These are phyloP conservation scores for Phrixothrix hirtus DNA, from an alignment of 2,888 invertebrate genomes.

Conservation along the genomic window DNA sequence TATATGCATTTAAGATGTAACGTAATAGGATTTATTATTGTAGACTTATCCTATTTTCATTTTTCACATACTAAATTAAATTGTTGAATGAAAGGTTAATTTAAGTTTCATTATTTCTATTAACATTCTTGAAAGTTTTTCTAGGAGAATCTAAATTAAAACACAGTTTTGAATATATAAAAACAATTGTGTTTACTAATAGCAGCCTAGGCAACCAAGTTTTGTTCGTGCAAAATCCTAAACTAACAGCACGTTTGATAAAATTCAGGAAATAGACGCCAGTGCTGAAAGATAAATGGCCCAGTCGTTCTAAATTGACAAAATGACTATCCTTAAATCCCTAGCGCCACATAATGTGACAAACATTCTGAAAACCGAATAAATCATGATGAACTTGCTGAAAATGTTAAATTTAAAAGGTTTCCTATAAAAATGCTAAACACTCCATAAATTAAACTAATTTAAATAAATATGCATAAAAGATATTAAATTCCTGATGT, in stretches of 20 bases:
- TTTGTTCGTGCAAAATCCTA: background rate
- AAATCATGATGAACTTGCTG: conserved; percentile 21
- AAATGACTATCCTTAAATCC: conserved; percentile 31
- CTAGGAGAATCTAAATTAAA: conserved; percentile 2
- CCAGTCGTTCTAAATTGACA: conserved; percentile 31
- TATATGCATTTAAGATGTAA: conserved; percentile 27
- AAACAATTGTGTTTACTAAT: no score
- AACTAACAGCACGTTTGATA: conserved; percentile 13
- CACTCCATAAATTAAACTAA: background rate
- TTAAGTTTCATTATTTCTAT: conserved; percentile 25
- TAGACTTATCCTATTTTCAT: conserved; percentile 19
- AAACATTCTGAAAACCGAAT: conserved; percentile 23
- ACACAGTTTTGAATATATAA: background rate
- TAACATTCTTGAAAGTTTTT: conserved; percentile 18
- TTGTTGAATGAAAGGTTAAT: conserved; percentile 22
- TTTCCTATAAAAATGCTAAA: conserved; percentile 6
- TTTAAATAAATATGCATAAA: conserved; percentile 5
- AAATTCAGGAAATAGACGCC: conserved; percentile 31
- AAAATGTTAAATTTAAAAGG: conserved; percentile 5
- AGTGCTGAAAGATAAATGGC: conserved; percentile 33
- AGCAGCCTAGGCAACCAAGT: no score
- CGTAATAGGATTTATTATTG: conserved; percentile 25
- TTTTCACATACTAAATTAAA: conserved; percentile 20
- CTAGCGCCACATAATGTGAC: conserved; percentile 31
- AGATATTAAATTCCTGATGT: background rate